These are phyloP conservation scores for Drosophila albomicans DNA, from an alignment of 1,140 invertebrate genomes.

Conservation along the genomic window DNA sequence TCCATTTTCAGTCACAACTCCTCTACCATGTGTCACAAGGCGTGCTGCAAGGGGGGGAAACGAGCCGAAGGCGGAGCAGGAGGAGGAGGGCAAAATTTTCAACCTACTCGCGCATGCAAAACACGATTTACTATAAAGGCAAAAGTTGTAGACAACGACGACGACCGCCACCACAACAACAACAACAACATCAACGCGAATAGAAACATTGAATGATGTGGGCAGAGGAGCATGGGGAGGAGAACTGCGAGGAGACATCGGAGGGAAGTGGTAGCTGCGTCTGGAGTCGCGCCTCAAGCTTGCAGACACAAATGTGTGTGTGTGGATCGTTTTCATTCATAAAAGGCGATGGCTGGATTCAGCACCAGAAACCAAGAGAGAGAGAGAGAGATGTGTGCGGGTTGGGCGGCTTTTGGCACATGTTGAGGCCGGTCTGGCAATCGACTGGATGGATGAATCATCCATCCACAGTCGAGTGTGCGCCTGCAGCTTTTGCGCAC, in stretches of 20 bases:
- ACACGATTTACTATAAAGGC: constrained; percentile 83
- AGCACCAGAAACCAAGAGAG: neutral
- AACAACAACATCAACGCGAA: constrained; percentile 50
- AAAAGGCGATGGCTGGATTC: constrained; percentile 60
- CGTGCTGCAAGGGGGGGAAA: neutral
- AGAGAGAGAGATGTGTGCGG: neutral
- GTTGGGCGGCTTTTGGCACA: constrained; percentile 62
- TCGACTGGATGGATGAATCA: constrained; percentile 33
- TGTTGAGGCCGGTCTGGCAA: constrained; percentile 52
- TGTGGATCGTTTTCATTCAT: constrained; percentile 67
- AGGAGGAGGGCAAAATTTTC: constrained; percentile 18
- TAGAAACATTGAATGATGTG: constrained; percentile 30
- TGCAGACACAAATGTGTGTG: constrained; percentile 29
- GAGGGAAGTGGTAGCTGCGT: constrained; percentile 3
- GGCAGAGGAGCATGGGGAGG: neutral
- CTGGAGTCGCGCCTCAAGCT: constrained; percentile 27
- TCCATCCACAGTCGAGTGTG: constrained; percentile 12
- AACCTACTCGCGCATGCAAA: constrained; percentile 81
- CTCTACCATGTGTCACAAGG: constrained; percentile 45
- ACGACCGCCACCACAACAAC: constrained; percentile 34
- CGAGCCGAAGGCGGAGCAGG: neutral
- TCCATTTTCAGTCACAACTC: constrained; percentile 50
- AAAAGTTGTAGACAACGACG: constrained; percentile 67
- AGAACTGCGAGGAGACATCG: neutral
- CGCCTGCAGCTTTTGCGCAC: constrained; percentile 15